Base-by-base conservation (phyloP, 2,888 invertebrate species). In the Lasioglossum malachurum region DNA sequence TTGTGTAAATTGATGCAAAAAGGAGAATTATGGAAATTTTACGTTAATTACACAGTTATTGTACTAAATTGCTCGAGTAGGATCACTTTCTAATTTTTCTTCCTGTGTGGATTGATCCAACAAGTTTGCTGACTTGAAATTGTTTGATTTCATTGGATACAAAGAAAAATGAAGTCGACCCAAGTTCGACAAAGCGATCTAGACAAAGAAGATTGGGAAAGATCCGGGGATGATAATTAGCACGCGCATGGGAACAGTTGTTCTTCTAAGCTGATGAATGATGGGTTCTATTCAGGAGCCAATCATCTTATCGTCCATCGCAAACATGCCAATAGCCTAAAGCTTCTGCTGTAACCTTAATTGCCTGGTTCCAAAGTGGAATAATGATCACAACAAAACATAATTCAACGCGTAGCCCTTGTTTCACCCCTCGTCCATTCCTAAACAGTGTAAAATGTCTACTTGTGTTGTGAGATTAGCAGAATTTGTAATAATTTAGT, bases 281-380 rank as follows among this genome's bases (percentile, higher is more conserved):
- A 67, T 67, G 67, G 67, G 38, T 41, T 41, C 71, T 41, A 71
- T 41, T 41, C 38, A 71, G 41, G 14, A 71, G 71, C 35, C 71
- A 71, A 67, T 67, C 67, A 35, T 67, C 67, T 67, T 67, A 67
- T 67, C 67, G 67, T 67, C 16, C 35, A 67, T 67, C 67, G 67
- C 19, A 19, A 71, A 46, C 12, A 49, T 35, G 67, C 23, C 44
- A 8, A 12, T 46, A 23, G 7, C n/a, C n/a, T 19, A 12, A 72
- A 57, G 57, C 41, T 78, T 31, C 3, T 44, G 27, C 27, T 41
- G 67, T 35, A 67, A 67, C 67, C 35, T 67, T 67, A 35, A 67
- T 67, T 67, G 35, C 35, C 35, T 67, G 67, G 16, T 31, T 19
- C 35, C 19, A 10, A 35, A 19, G 16, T 16, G 31, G 35, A 67